Evolutionary conservation across 2,888 invertebrate genomes (phyloP), one percentile per base, ranked within the genome.

Genomic region (Iphiclides podalirius): DNA sequence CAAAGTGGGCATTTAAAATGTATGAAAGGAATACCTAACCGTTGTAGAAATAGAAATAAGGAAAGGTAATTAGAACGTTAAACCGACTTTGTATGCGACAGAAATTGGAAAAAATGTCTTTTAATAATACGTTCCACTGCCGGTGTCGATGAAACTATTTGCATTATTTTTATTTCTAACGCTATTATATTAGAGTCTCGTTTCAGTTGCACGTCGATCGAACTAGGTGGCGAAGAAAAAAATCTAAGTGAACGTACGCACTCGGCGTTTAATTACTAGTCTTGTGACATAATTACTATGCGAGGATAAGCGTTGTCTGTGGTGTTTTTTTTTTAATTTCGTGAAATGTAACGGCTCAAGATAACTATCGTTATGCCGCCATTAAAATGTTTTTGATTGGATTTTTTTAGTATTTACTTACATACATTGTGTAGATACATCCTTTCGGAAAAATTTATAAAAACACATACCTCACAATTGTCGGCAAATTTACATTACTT

Each of bases 221-320:
- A 55, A 65, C 66, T 69, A 52, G 37, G 52, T 67, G 64, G 49
- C 20, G 66, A 66, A 75, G 71, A 75, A 78, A 49, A n/a, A 75
- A 69, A 61, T 45, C 55, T 53, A 42, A 60, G 59, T 57, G 61
- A 59, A 57, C 60, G 61, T 54, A 54, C 68, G 66, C 66, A 65
- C 63, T 63, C 54, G 52, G 54, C 53, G 55, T 59, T 59, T 79
- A 80, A 79, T 80, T 75, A 70, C 64, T 65, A 63, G 63, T 63
- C 72, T 60, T 68, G 69, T 72, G 79, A 79, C 78, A 77, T 79
- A 78, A 79, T 79, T 79, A 70, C 73, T 58, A 53, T 61, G 61
- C 58, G 58, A 56, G 40, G 52, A 52, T 60, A 51, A 57, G 63
- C 51, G 56, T 61, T 60, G 61, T 60, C 63, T 66, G 64, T 67